Evolutionary conservation across 2,113 vertebrate species (phyloP).

Genomic region (Ctenodactylus gundi): DNA sequence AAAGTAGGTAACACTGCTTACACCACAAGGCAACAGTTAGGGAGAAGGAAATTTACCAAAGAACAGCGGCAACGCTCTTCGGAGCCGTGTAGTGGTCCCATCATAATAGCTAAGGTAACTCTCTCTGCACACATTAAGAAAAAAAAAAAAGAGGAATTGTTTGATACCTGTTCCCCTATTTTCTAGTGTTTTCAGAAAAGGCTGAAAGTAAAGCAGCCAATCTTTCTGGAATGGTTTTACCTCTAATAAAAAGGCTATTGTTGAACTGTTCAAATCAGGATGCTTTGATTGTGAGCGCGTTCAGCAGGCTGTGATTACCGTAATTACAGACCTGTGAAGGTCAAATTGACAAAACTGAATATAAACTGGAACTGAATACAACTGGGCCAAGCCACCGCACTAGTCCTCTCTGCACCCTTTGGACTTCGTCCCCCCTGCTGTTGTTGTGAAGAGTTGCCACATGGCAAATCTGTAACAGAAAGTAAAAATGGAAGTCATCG

Average conservation of each 20-base stretch:
- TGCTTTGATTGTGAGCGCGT: slow-evolving; percentile 74
- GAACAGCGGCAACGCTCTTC: background rate
- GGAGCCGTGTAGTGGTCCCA: background rate
- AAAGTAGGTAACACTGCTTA: background rate
- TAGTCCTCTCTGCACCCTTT: slow-evolving; percentile 39
- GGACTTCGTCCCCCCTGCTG: background rate
- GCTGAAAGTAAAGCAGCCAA: slow-evolving; percentile 38
- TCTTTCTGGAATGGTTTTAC: slow-evolving; percentile 56
- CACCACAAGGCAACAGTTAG: background rate
- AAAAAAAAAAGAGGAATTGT: background rate
- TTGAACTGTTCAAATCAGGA: slow-evolving; percentile 68
- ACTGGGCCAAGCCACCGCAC: slow-evolving; percentile 42
- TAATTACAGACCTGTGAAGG: slow-evolving; percentile 80
- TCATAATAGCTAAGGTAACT: background rate
- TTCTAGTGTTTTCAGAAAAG: slow-evolving; percentile 51
- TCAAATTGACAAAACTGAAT: slow-evolving; percentile 78
- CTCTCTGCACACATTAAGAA: background rate
- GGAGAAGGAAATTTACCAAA: background rate
- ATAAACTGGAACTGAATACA: slow-evolving; percentile 69
- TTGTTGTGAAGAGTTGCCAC: slow-evolving; percentile 43
- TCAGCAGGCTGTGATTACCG: slow-evolving; percentile 76
- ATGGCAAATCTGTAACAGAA: slow-evolving; percentile 37
- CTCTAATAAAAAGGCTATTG: slow-evolving; percentile 70
- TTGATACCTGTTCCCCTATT: slow-evolving; percentile 41
- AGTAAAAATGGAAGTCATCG: slow-evolving; percentile 55